Evolutionary conservation across 1,140 invertebrate genomes (phyloP), one percentile per base, ranked within the genome.

Genomic region (Pectinophora gossypiella): DNA sequence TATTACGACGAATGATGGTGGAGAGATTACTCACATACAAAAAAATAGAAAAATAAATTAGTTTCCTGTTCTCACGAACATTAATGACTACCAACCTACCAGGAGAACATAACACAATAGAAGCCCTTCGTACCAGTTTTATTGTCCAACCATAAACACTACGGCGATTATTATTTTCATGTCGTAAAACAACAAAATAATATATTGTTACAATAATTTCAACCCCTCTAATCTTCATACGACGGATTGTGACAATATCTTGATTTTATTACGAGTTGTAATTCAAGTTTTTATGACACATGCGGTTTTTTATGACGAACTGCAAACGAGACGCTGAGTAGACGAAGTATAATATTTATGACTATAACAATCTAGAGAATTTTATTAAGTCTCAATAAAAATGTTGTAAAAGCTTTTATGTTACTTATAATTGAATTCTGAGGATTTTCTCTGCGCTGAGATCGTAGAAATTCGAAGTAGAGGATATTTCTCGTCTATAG

Each of bases 111-210:
- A 32, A 9, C 1, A 32, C 27, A 32, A 7, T 10, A 32, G 15
- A 12, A 22, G 44, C 52, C 45, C 38, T 44, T 68, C 9, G n/a
- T 32, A 71, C 59, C 61, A 69, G 54, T 80, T 81, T 84, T 80
- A 84, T 75, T 75, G 70, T 72, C 23, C 51, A 16, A 46, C 58
- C 66, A 73, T 82, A 82, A 85, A 81, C 69, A 67, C 60, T 55
- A 66, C 38, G 58, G 50, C 58, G 68, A 68, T 85, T 81, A 85
- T 83, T 83, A 85, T 85, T 85, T 83, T 78, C 72, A 65, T 54
- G 74, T 81, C 77, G 63, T 83, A 85, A 81, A 85, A 80, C 76
- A 80, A 79, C 71, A 74, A 75, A 78, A 85, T 80, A 81, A 82
- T 80, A 76, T 70, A 73, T 69, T 73, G 68, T 72, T 58, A 76